These are phyloP conservation scores for Parnassius smintheus DNA, from an alignment of 2,888 invertebrate genomes.

Conservation along the genomic window DNA sequence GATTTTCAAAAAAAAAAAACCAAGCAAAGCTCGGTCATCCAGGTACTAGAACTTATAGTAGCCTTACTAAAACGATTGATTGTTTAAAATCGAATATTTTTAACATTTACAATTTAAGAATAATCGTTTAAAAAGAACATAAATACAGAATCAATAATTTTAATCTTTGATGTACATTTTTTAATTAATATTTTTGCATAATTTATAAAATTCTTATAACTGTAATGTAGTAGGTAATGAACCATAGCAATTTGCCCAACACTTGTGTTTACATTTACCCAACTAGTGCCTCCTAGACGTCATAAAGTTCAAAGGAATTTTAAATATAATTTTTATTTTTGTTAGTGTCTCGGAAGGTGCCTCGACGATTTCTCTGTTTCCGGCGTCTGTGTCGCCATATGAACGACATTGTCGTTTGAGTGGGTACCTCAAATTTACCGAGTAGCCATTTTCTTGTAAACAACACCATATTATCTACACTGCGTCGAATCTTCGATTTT, in stretches of 20 bases:
- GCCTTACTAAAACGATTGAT: too few species aligned
- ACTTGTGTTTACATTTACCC: constrained; percentile 11
- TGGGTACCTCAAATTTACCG: constrained; percentile 3
- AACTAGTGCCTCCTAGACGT: not conserved
- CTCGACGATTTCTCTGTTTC: constrained; percentile 58
- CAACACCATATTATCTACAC: not conserved
- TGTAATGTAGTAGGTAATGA: not conserved
- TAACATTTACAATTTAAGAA: too few species aligned
- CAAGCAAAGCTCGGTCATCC: too few species aligned
- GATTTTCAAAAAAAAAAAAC: too few species aligned
- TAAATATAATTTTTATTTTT: constrained; percentile 37
- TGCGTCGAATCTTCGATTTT: too few species aligned
- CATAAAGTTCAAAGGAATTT: constrained; percentile 13
- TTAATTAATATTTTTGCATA: too few species aligned
- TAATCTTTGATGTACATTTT: too few species aligned
- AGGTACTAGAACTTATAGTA: too few species aligned
- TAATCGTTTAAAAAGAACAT: too few species aligned
- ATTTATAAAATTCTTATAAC: too few species aligned
- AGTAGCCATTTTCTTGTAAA: not conserved
- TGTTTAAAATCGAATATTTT: too few species aligned
- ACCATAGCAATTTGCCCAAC: not conserved
- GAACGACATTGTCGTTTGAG: constrained; percentile 14
- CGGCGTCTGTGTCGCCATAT: constrained; percentile 32
- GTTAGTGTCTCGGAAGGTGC: constrained; percentile 50
- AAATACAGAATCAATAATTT: too few species aligned